phyloP scores from a whole-genome alignment of 2,888 invertebrate species.

The Ectemnius lituratus region DNA sequence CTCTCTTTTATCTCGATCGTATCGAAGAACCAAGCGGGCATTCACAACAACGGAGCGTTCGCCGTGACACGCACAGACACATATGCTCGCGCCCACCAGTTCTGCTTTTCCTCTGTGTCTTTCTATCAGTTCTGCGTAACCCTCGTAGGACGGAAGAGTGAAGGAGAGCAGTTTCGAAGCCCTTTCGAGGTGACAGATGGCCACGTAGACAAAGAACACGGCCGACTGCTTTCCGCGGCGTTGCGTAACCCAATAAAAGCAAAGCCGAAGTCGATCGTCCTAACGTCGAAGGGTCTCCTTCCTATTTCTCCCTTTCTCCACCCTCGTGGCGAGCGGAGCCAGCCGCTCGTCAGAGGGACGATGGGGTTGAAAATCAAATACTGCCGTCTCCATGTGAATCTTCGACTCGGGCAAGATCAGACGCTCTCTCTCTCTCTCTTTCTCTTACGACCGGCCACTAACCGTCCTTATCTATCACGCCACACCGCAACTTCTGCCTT shows the following conservation, averaged over 20 bases:
- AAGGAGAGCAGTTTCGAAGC: conserved; percentile 24
- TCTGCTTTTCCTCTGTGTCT: background rate
- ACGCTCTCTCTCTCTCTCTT: conserved; percentile 10
- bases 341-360: conserved; percentile 44
- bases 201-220: conserved; percentile 69
- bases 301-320: background rate
- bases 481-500: conserved; percentile 21
- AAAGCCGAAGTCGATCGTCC: conserved; percentile 61
- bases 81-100: conserved; percentile 29
- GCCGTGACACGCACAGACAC: conserved; percentile 27
- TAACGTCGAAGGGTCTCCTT: conserved; percentile 11
- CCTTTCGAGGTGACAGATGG: conserved; percentile 69
- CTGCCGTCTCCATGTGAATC: conserved; percentile 48
- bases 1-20: conserved; percentile 71
- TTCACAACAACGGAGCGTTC: conserved; percentile 40
- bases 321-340: background rate
- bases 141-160: background rate
- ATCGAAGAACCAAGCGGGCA: conserved; percentile 42
- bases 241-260: conserved; percentile 71
- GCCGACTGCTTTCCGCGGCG: conserved; percentile 60
- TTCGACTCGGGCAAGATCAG: conserved; percentile 34
- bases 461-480: conserved; percentile 11
- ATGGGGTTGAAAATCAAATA: conserved; percentile 72
- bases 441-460: conserved; percentile 1
- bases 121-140: conserved; percentile 7